These are phyloP conservation scores for Drosophila truncata DNA, from an alignment of 1,140 invertebrate species.

Conservation along the genomic window DNA sequence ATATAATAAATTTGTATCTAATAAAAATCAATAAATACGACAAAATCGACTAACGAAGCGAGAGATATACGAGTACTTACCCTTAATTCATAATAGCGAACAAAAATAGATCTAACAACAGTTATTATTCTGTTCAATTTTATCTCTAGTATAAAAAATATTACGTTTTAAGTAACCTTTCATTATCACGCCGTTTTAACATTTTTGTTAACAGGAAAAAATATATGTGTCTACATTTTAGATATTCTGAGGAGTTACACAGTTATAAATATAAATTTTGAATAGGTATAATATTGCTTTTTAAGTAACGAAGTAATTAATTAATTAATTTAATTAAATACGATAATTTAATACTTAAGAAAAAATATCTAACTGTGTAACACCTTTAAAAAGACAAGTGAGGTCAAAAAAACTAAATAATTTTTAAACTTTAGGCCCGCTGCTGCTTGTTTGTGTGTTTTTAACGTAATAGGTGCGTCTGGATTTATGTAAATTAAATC, in stretches of 20 bases:
- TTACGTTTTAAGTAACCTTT: background rate
- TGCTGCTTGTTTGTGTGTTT: background rate
- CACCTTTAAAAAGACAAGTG: background rate
- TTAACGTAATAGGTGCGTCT: background rate
- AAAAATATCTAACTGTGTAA: background rate
- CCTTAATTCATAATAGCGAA: background rate
- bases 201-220: background rate
- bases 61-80: conserved; percentile 5
- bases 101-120: background rate
- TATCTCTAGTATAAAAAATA: background rate
- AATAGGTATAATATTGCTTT: background rate
- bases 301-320: no score
- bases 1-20: background rate
- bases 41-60: background rate
- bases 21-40: background rate
- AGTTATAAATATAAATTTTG: background rate
- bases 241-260: background rate
- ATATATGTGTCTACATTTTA: background rate
- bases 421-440: background rate
- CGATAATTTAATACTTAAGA: background rate
- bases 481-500: background rate
- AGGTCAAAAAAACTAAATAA: background rate
- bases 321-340: no score
- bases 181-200: background rate
- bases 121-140: background rate